These are phyloP conservation scores for Caenorhabditis remanei DNA, from an alignment of 1,140 invertebrate genomes.

Conservation along the genomic window DNA sequence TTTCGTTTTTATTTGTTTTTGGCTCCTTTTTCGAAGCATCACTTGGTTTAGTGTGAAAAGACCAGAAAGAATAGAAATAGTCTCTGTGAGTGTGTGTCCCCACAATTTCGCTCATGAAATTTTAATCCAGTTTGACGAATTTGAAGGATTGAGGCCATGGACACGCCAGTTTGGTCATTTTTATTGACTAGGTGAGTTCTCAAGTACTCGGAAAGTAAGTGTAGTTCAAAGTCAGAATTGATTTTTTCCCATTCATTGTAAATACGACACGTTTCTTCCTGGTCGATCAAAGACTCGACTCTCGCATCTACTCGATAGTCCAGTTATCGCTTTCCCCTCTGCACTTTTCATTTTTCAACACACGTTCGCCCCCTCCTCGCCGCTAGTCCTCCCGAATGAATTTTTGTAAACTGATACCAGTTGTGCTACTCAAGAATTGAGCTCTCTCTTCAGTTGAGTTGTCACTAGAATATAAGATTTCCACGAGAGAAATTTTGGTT, in stretches of 20 bases:
- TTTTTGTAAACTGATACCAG: slow-evolving; percentile 15
- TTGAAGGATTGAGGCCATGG: slow-evolving; percentile 30
- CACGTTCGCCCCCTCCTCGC: neutral
- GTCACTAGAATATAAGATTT: neutral
- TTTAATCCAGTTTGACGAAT: slow-evolving; percentile 51
- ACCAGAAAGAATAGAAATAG: neutral
- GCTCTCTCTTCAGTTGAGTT: neutral
- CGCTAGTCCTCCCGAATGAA: neutral
- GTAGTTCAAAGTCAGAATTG: slow-evolving; percentile 33
- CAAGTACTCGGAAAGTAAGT: slow-evolving; percentile 5
- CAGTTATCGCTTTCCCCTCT: neutral
- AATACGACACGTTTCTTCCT: slow-evolving; percentile 35
- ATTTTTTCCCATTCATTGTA: neutral
- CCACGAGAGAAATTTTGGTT: no score
- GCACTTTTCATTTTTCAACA: slow-evolving; percentile 6
- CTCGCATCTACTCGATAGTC: neutral
- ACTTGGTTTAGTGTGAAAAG: neutral
- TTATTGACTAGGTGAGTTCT: slow-evolving; percentile 32
- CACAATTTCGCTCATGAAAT: slow-evolving; percentile 9
- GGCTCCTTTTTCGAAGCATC: neutral
- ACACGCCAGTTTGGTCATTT: neutral
- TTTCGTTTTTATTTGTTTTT: slow-evolving; percentile 11
- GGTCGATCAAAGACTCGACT: neutral
- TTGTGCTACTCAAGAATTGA: neutral
- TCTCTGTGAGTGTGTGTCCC: no score